phyloP scores from a whole-genome alignment of 1,140 invertebrate species.

The Lasaia peninsularis region DNA sequence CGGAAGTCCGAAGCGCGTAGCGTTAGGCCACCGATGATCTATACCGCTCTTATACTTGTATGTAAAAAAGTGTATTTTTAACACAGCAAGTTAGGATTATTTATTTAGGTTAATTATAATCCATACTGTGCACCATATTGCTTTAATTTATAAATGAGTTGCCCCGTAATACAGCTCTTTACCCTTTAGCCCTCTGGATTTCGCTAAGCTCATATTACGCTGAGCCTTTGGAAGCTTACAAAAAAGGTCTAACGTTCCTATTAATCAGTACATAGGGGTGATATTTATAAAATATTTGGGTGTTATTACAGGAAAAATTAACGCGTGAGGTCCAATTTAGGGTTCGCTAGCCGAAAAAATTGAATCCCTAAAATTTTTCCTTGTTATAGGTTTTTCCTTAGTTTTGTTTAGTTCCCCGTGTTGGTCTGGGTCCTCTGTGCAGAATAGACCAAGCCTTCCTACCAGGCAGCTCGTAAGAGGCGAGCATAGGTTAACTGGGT shows the following conservation, averaged over 20 bases:
- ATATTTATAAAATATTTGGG: conserved; percentile 61
- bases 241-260: conserved; percentile 50
- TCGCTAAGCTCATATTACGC: conserved; percentile 51
- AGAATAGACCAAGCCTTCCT: no score
- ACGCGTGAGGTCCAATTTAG: conserved; percentile 36
- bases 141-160: conserved; percentile 61
- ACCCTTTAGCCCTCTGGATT: conserved; percentile 38
- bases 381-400: neutral
- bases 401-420: no score
- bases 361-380: neutral
- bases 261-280: conserved; percentile 53
- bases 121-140: conserved; percentile 39
- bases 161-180: neutral
- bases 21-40: neutral
- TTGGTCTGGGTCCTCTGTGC: no score
- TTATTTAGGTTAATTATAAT: conserved; percentile 48
- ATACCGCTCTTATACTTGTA: neutral
- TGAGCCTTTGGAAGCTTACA: conserved; percentile 42
- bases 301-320: conserved; percentile 67
- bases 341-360: neutral
- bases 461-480: no score
- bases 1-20: no score
- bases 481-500: no score
- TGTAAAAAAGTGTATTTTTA: neutral
- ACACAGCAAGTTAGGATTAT: conserved; percentile 25